These are phyloP conservation scores for Oxytorus armatus DNA, from an alignment of 2,888 invertebrate species.

Conservation along the genomic window DNA sequence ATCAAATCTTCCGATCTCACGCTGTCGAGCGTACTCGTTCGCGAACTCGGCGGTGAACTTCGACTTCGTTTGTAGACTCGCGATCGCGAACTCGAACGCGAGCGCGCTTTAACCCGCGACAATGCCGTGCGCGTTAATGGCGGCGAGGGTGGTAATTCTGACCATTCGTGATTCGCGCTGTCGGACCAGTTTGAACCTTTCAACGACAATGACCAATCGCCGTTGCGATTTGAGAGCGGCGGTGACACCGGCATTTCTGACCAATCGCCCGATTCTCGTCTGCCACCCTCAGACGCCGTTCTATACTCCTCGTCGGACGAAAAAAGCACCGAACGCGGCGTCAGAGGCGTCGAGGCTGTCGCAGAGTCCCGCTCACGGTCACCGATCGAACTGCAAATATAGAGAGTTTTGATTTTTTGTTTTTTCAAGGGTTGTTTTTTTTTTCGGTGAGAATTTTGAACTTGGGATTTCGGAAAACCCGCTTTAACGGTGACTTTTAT, in stretches of 20 bases:
- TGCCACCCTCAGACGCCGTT: constrained; percentile 93
- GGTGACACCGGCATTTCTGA: constrained; percentile 88
- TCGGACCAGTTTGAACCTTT: constrained; percentile 78
- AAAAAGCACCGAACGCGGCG: constrained; percentile 89
- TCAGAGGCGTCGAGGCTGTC: constrained; percentile 87
- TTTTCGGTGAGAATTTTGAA: too few species aligned
- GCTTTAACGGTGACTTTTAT: too few species aligned
- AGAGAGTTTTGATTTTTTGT: not conserved
- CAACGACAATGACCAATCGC: constrained; percentile 78
- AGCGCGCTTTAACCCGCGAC: constrained; percentile 88
- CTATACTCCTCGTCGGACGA: constrained; percentile 95
- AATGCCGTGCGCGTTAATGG: constrained; percentile 87
- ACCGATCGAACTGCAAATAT: constrained; percentile 47
- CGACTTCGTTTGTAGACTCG: constrained; percentile 87
- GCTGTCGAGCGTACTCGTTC: constrained; percentile 88
- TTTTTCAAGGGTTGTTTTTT: too few species aligned
- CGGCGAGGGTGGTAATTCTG: constrained; percentile 88
- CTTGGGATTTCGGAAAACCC: too few species aligned
- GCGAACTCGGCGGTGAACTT: constrained; percentile 87
- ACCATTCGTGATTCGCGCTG: constrained; percentile 80
- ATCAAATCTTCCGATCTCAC: constrained; percentile 87
- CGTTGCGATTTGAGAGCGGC: constrained; percentile 76
- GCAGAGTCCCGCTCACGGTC: constrained; percentile 84
- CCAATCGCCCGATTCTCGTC: constrained; percentile 94
- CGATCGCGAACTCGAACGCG: constrained; percentile 85